Base-by-base conservation (phyloP, 1,140 invertebrate genomes). In the Musca domestica region DNA sequence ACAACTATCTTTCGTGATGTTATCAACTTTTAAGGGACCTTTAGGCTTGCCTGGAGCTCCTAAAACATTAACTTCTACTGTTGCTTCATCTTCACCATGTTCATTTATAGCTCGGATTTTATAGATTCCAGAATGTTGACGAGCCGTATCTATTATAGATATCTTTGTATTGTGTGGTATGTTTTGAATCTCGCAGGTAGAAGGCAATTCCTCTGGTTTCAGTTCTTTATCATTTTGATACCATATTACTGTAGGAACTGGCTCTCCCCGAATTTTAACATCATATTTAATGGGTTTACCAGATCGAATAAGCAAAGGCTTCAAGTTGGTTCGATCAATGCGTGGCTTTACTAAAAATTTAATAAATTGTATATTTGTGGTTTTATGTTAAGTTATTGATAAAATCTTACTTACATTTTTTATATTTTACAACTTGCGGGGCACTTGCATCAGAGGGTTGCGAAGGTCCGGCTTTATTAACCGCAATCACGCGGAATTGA, bases 401-500 rank as follows among this genome's bases (percentile, higher is more conserved):
- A 64, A 64, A 64, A 19, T 19, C 34, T 15, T 22, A 87, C 91
- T 92, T 84, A 95, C 93, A 84, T 74, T 92, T 86, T 84, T 93
- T 92, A 76, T 95, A 91, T 82, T 95, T 96, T 71, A 94, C 94
- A 54, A 93, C 90, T 73, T 96, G 94, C 84, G 91, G 89, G 77
- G 92, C 91, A n/a, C 93, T 96, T 1, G 96, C 90, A 73, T 98
- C 95, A 22, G 95, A 98, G n/a, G 96, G 90, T 51, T 92, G 91
- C 1, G 95, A 96, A 5, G 86, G 88, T 51, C 98, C 98, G 58
- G 95, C 96, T 84, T 98, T 98, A 84, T 99, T 99, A 19, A 98
- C 91, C 10, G 98, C 96, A 72, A 94, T 88, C 2, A 99, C 88
- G 66, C 97, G 86, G 86, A 99, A 99, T 82, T 98, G 93, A 83